phyloP scores from a whole-genome alignment of 2,797 vertebrate species.

The Florisuga fusca region DNA sequence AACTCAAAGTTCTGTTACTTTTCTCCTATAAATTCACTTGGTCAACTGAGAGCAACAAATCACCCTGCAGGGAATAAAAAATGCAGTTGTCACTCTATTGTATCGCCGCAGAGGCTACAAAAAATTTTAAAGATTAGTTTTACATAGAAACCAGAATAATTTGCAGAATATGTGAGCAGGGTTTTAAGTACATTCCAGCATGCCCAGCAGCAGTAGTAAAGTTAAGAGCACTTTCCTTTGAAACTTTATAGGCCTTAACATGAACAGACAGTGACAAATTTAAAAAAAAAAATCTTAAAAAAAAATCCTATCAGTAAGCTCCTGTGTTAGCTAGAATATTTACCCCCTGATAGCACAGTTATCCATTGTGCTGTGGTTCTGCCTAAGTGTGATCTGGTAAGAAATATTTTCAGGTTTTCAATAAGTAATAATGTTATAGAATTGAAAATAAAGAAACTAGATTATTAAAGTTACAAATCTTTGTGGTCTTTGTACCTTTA shows the following conservation, averaged over 20 bases:
- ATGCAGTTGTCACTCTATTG: neutral
- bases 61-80: neutral
- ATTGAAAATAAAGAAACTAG: conserved; percentile 71
- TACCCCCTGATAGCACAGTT: neutral
- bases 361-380: conserved; percentile 17
- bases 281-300: neutral
- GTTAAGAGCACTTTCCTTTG: neutral
- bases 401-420: conserved; percentile 49
- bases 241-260: neutral
- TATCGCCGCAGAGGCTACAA: neutral
- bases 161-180: neutral
- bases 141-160: neutral
- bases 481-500: conserved; percentile 71
- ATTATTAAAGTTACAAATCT: conserved; percentile 84
- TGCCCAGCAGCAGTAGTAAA: neutral
- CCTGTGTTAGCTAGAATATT: neutral
- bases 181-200: neutral
- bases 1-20: neutral
- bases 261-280: conserved; percentile 3
- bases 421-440: conserved; percentile 70
- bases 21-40: neutral
- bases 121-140: neutral
- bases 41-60: neutral
- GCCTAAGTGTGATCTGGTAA: conserved; percentile 33
- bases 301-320: neutral